Base-by-base conservation (phyloP, 2,888 invertebrate genomes). In the Mythimna pallens region DNA sequence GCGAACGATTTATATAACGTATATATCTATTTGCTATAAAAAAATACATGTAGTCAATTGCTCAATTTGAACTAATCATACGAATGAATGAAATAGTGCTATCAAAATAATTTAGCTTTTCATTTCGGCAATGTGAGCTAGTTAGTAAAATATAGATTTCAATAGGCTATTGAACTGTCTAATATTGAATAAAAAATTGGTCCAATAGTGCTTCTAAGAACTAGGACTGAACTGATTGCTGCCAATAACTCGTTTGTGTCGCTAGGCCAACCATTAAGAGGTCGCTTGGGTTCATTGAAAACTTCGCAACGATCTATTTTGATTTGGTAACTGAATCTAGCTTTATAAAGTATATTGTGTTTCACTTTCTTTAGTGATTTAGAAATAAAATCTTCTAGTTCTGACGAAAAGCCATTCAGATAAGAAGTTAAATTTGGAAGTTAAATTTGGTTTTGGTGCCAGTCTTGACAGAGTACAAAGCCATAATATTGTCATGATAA, bases 141-240 rank as follows among this genome's bases (percentile, higher is more conserved):
- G 59, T 82, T 76, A 57, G 52, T 43, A 64, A 30, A 30, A 72
- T 59, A 65, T 61, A 66, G 63, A 57, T 43, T 54, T 63, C 69
- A 76, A 77, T 74, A 66, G 70, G 22, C 63, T 61, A 67, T 72
- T 73, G 25, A 70, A 9, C 17, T 10, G 22, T 63, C 43, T 47
- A 83, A 76, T 76, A 70, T 81, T 58, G 22, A 50, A 69, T 52
- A 67, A 78, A 76, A 78, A 83, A 76, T 12, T 70, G 55, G 34
- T 63, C 43, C 14, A 70, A 36, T 68, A 66, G 65, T 67, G 40
- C 62, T 81, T 70, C n/a, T 40, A 62, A 62, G 64, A 76, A 62
- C 43, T 36, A 47, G 43, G 55, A 70, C 65, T 72, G 57, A 63
- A 73, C 55, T 67, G 65, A 79, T 79, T 69, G 70, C 30, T 61